Conservation (phyloP, 1,140 invertebrate species). For the Drosophila takahashii region DNA sequence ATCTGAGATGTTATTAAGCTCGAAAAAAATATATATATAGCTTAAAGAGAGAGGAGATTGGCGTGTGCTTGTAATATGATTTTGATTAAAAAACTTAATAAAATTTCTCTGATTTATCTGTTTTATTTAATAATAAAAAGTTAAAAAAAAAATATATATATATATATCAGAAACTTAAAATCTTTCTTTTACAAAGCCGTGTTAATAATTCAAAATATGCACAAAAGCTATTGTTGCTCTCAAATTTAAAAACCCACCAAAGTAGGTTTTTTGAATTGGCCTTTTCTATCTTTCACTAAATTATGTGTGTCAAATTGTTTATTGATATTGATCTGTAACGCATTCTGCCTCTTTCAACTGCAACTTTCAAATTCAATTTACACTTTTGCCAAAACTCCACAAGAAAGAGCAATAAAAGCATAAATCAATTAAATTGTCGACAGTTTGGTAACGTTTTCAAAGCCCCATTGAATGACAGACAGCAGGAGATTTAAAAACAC, state of each 20-base stretch:
- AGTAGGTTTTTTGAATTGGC: background rate
- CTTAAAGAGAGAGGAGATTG: conserved; percentile 1
- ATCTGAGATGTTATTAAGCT: conserved; percentile 42
- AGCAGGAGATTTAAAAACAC: conserved; percentile 18
- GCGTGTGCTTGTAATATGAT: conserved; percentile 5
- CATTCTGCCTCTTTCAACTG: conserved; percentile 18
- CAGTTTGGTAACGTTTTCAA: conserved; percentile 66
- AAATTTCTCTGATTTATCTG: background rate
- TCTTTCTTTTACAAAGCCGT: background rate
- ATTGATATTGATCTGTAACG: conserved; percentile 11
- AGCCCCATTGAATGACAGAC: conserved; percentile 10
- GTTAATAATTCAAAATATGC: background rate
- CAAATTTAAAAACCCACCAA: background rate
- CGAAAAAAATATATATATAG: conserved; percentile 7
- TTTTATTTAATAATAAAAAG: too few relatives aligned
- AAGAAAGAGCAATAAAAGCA: conserved; percentile 34
- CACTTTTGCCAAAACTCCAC: conserved; percentile 30
- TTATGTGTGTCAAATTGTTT: conserved; percentile 14
- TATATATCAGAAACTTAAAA: background rate
- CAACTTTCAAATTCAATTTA: conserved; percentile 47
- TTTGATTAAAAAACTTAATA: background rate
- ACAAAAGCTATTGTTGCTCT: background rate
- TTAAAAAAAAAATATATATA: too few relatives aligned
- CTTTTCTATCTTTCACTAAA: background rate
- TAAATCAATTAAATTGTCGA: conserved; percentile 78